A percentile compares a stretch with the other conserved stretches of the same genome.
These are phyloP conservation scores for Carassius carassius DNA, from an alignment of 2,113 vertebrate genomes.

Conservation along the genomic window DNA sequence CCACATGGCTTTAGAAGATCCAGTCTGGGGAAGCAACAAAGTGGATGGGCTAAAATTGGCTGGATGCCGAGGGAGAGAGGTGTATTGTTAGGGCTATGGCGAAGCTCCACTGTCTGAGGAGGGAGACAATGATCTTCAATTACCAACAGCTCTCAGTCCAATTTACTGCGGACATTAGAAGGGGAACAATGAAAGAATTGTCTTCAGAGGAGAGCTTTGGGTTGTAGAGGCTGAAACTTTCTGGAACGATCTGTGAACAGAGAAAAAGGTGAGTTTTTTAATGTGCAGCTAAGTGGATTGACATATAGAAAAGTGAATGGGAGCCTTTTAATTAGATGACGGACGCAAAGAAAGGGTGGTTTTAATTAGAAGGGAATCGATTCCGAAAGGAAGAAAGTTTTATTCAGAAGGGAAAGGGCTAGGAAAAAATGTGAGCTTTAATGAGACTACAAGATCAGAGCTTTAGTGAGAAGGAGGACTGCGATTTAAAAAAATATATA, in stretches of 20 bases:
- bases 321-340: conserved; percentile 76
- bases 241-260: background rate
- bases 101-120: conserved; percentile 51
- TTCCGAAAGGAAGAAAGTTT: conserved; percentile 54
- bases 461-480: conserved; percentile 1
- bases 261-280: conserved; percentile 62
- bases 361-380: conserved; percentile 73
- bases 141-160: conserved; percentile 65
- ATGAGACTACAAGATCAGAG: conserved; percentile 62
- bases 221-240: conserved; percentile 40
- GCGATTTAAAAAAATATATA: too few species aligned
- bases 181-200: conserved; percentile 50
- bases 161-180: conserved; percentile 62
- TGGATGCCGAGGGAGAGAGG: conserved; percentile 55
- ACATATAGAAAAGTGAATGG: conserved; percentile 67
- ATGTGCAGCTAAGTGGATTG: conserved; percentile 56
- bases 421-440: conserved; percentile 61
- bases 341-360: conserved; percentile 70
- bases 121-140: conserved; percentile 66
- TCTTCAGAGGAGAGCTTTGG: conserved; percentile 58
- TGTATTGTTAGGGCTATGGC: conserved; percentile 50
- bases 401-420: conserved; percentile 63
- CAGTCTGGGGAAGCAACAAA: conserved; percentile 63
- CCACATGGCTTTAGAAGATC: conserved; percentile 54
- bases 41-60: conserved; percentile 51